A percentile compares a stretch with the other conserved stretches of the same genome.
Evolutionary conservation across 2,888 invertebrate species (phyloP).

Genomic region (Smittia sp.): DNA sequence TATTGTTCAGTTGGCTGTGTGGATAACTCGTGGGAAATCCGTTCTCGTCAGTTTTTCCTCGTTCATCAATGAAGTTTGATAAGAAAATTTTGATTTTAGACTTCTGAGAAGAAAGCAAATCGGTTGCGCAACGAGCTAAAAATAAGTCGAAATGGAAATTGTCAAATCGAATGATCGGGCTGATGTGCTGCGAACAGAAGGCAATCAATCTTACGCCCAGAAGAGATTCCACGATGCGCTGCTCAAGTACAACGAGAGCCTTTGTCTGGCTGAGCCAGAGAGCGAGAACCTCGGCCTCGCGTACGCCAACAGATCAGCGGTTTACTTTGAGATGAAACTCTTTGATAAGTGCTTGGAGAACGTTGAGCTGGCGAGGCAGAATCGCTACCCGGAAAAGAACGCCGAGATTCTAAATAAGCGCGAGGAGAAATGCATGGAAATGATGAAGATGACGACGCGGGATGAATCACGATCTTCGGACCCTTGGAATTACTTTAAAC

Average conservation of each 20-base stretch:
- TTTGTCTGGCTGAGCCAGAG: constrained; percentile 60
- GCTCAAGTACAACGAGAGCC: constrained; percentile 60
- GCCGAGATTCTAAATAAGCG: constrained; percentile 61
- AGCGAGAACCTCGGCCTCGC: constrained; percentile 44
- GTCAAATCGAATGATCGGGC: constrained; percentile 20
- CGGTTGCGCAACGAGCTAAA: background rate
- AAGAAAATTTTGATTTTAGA: too few species aligned
- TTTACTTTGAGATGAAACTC: constrained; percentile 63
- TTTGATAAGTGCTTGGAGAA: constrained; percentile 67
- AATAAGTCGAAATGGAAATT: background rate
- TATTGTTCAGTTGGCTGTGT: too few species aligned
- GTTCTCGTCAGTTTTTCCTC: too few species aligned
- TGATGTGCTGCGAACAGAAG: background rate
- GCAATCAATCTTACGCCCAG: background rate
- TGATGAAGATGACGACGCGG: constrained; percentile 43
- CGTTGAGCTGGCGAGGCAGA: constrained; percentile 61
- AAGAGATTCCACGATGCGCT: constrained; percentile 51
- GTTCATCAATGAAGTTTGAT: too few species aligned
- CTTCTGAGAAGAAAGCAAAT: background rate
- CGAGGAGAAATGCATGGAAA: constrained; percentile 56
- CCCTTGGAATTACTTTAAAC: constrained; percentile 16
- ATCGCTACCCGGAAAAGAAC: constrained; percentile 58
- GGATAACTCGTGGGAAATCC: too few species aligned
- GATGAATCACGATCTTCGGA: background rate
- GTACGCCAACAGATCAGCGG: constrained; percentile 66